These are phyloP conservation scores for Orbicella faveolata DNA, from an alignment of 64 coral and sea anemone genomes.

Conservation along the genomic window DNA sequence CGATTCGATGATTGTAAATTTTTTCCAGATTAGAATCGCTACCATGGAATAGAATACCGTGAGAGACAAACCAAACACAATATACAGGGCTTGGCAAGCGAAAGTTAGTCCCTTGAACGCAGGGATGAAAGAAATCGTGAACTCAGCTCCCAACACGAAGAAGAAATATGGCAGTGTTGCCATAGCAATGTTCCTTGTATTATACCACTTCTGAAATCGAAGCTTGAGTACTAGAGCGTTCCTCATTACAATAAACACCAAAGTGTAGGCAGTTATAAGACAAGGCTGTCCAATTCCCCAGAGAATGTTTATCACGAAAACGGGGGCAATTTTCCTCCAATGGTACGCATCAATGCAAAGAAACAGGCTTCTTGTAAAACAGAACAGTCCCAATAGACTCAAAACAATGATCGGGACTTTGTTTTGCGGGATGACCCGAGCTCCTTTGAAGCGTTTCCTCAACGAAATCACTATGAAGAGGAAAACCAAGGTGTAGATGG, in stretches of 20 bases:
- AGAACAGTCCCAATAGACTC: slow-evolving; percentile 18
- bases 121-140: slow-evolving; percentile 35
- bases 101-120: slow-evolving; percentile 33
- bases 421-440: background rate
- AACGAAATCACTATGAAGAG: background rate
- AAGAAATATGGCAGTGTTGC: slow-evolving; percentile 51
- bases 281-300: slow-evolving; percentile 73
- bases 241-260: slow-evolving; percentile 62
- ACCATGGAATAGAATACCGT: slow-evolving; percentile 47
- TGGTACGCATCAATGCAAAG: slow-evolving; percentile 55
- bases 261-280: slow-evolving; percentile 54
- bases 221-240: slow-evolving; percentile 57
- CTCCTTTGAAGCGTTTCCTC: background rate
- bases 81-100: slow-evolving; percentile 48
- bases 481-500: slow-evolving; percentile 27
- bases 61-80: slow-evolving; percentile 28
- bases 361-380: slow-evolving; percentile 35
- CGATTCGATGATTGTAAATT: background rate
- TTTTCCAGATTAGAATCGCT: slow-evolving; percentile 39
- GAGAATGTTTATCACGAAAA: slow-evolving; percentile 28
- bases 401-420: slow-evolving; percentile 50
- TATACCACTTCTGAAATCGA: slow-evolving; percentile 65
- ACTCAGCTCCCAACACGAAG: slow-evolving; percentile 51
- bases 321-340: slow-evolving; percentile 27
- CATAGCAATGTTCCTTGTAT: slow-evolving; percentile 49